phyloP scores from a whole-genome alignment of 2,797 vertebrate species.

The Mormyrus proboscirostris region DNA sequence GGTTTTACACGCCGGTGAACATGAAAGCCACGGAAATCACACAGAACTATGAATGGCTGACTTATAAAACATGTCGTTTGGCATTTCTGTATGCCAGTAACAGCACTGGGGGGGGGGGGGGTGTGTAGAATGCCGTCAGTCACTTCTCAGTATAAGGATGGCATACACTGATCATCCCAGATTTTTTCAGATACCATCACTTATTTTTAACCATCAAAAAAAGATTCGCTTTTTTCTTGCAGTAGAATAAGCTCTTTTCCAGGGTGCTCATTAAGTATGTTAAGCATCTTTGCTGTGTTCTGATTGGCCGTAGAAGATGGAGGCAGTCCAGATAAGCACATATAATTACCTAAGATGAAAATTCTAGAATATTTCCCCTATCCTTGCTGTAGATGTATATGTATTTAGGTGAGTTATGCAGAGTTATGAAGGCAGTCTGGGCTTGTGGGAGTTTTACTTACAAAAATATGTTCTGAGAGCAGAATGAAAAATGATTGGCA shows the following conservation, averaged over 20 bases:
- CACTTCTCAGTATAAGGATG: constrained; percentile 54
- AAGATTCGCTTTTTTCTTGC: not conserved
- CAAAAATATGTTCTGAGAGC: not conserved
- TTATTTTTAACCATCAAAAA: not conserved
- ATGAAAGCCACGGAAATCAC: not conserved
- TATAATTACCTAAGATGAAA: not conserved
- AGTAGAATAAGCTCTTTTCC: not conserved
- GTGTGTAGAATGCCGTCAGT: constrained; percentile 42
- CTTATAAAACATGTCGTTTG: not conserved
- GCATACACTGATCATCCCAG: constrained; percentile 53
- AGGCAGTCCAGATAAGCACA: not conserved
- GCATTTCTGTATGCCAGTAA: not conserved
- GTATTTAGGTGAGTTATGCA: not conserved
- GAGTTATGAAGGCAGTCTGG: not conserved
- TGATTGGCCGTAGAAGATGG: not conserved
- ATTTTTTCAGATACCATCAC: not conserved
- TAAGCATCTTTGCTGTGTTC: not conserved
- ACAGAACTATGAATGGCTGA: not conserved
- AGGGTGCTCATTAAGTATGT: not conserved
- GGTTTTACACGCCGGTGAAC: not conserved
- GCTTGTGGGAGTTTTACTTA: not conserved
- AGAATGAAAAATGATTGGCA: not conserved
- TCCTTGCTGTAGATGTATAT: not conserved
- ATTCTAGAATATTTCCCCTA: not conserved
- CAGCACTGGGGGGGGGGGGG: not conserved